Percentiles rank a stretch among this genome's conserved stretches.
Evolutionary conservation across 2,797 vertebrate species (phyloP).

Genomic region (Valencia hispanica): DNA sequence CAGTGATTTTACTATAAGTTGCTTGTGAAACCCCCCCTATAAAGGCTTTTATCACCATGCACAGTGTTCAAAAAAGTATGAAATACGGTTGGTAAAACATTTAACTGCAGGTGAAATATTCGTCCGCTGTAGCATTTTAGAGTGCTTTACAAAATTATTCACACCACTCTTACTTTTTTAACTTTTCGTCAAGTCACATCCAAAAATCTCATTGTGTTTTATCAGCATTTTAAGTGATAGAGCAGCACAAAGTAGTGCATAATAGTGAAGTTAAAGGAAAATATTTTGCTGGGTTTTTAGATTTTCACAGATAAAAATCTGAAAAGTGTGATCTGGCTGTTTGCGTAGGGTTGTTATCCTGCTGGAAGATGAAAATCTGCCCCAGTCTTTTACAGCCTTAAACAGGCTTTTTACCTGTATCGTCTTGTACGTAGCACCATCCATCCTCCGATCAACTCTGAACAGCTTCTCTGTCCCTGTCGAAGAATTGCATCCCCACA

Average conservation of each 20-base stretch:
- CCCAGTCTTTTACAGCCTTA: too few species aligned
- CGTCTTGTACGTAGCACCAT: too few species aligned
- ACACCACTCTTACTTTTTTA: neutral
- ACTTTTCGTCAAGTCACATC: neutral
- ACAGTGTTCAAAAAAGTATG: constrained; percentile 18
- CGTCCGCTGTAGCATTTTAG: too few species aligned
- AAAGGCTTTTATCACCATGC: constrained; percentile 47
- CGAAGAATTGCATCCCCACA: too few species aligned
- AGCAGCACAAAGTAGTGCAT: neutral
- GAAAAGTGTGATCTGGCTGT: neutral
- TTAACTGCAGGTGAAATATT: neutral
- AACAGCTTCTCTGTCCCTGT: too few species aligned
- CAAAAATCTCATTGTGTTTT: neutral
- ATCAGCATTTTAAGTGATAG: neutral
- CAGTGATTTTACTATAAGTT: constrained; percentile 7
- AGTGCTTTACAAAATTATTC: neutral
- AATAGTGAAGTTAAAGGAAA: neutral
- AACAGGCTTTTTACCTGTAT: too few species aligned
- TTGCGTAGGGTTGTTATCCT: too few species aligned
- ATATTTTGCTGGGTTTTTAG: neutral
- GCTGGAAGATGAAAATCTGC: too few species aligned
- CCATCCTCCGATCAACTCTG: too few species aligned
- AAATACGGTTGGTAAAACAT: constrained; percentile 22
- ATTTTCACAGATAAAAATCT: neutral
- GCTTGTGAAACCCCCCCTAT: constrained; percentile 57